Percentiles rank a stretch among this genome's conserved stretches.
Evolutionary conservation across 2,888 invertebrate genomes (phyloP).

Genomic region (Tipula vernalis): DNA sequence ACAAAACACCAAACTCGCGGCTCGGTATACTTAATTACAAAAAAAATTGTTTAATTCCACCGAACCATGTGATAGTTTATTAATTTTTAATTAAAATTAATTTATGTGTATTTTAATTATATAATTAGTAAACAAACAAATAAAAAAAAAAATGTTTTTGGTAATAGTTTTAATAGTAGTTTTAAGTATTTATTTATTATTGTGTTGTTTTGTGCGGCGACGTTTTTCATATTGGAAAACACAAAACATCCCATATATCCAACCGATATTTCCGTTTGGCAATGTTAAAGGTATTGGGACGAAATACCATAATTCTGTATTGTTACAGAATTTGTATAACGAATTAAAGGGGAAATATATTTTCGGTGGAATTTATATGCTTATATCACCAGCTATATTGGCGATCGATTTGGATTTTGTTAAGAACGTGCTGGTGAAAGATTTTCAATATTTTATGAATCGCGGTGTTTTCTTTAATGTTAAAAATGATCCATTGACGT

Average conservation of each 20-base stretch:
- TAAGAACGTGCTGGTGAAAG: conserved; percentile 26
- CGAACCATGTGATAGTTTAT: not conserved
- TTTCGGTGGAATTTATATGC: conserved; percentile 26
- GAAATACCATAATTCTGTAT: conserved; percentile 18
- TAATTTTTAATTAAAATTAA: not conserved
- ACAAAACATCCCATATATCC: conserved; percentile 15
- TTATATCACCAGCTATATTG: conserved; percentile 21
- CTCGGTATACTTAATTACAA: not conserved
- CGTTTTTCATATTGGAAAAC: conserved; percentile 17
- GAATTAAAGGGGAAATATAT: conserved; percentile 23
- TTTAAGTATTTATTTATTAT: not conserved
- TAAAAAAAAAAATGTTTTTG: not conserved
- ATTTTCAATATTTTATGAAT: conserved; percentile 31
- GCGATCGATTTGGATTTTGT: conserved; percentile 26
- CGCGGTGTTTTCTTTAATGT: conserved; percentile 27
- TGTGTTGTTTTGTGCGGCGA: conserved; percentile 12
- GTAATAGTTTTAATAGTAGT: not conserved
- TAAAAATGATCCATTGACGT: conserved; percentile 28
- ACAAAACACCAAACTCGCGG: not conserved
- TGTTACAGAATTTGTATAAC: conserved; percentile 22
- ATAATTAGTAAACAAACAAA: not conserved
- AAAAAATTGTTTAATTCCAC: not conserved
- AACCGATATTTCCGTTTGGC: conserved; percentile 23
- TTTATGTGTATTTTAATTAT: not conserved
- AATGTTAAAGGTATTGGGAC: conserved; percentile 16